Conservation (phyloP, 1,140 invertebrate species). For the Musca vetustissima region DNA sequence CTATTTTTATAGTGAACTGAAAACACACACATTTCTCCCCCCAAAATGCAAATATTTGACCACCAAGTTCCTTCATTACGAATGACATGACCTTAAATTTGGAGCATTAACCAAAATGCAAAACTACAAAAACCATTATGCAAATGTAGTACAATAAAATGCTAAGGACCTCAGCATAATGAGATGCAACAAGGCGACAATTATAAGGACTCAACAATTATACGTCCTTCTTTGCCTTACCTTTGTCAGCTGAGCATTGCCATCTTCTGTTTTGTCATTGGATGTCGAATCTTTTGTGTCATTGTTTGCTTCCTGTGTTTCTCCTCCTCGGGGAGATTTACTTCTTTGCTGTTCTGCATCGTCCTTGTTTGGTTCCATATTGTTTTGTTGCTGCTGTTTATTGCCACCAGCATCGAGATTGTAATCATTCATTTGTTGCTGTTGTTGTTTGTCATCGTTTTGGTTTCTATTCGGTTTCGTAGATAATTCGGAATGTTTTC, state of each 20-base stretch:
- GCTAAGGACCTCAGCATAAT: background rate
- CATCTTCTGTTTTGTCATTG: background rate
- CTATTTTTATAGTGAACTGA: too few relatives aligned
- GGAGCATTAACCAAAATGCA: too few relatives aligned
- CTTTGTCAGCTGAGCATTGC: slow-evolving; percentile 6
- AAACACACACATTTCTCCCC: too few relatives aligned
- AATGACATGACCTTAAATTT: too few relatives aligned
- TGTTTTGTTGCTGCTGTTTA: background rate
- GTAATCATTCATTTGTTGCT: slow-evolving; percentile 37
- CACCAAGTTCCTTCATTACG: too few relatives aligned
- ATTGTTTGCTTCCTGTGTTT: slow-evolving; percentile 8
- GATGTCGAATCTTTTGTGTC: background rate
- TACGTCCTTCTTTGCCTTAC: background rate
- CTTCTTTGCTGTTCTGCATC: slow-evolving; percentile 15
- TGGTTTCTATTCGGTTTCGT: slow-evolving; percentile 19
- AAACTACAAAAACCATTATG: background rate
- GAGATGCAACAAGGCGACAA: too few relatives aligned
- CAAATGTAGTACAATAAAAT: background rate
- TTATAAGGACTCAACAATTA: too few relatives aligned
- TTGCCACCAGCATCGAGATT: slow-evolving; percentile 14
- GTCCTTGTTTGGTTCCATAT: background rate
- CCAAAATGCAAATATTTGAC: too few relatives aligned
- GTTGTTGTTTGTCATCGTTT: slow-evolving; percentile 25
- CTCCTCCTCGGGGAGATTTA: slow-evolving; percentile 22
- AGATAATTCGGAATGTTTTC: slow-evolving; percentile 50